Evolutionary conservation across 2,113 vertebrate species (phyloP), one percentile per base, ranked within the genome.

Genomic region (Notothenia rossii): DNA sequence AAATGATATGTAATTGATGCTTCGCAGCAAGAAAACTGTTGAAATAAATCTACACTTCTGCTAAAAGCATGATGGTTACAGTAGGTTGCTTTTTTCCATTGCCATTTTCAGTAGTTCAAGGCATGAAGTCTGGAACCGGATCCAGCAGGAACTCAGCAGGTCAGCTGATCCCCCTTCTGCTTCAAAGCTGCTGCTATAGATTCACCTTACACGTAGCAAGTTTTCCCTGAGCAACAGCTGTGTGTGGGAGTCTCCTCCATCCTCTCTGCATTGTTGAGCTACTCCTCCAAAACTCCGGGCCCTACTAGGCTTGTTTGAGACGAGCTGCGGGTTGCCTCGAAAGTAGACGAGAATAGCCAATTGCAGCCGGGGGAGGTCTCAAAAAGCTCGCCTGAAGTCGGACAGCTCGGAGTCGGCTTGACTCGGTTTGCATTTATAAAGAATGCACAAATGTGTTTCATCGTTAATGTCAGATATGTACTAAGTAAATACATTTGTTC

Each of bases 221-320:
- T 84, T 90, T 84, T 90, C 87, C 72, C 72, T 15, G 72, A 84
- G 84, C 82, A 89, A 20, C 90, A 88, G 72, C 81, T 89, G 82
- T 90, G 87, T 83, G 91, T 92, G 84, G 86, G 90, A 89, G 91
- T 90, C 51, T 51, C 20, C 68, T 11, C 51, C 40, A 48, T 80
- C 78, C 81, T 72, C 77, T 89, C 72, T 84, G 67, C 88, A 93
- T 86, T 88, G 90, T 91, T 89, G 77, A 62, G 73, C 81, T 72
- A 63, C 51, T 74, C 51, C 85, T 86, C 65, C 53, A 59, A 81
- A 88, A 86, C 89, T 86, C 77, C 25, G 70, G 82, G 84, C 86
- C 71, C n/a, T n/a, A n/a, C 74, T 29, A 29, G 3, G 25, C 25
- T 29, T 29, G 25, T 29, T 3, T 29, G 25, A 29, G 25, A 29